A percentile compares a stretch with the other conserved stretches of the same genome.
phyloP scores from a whole-genome alignment of 2,113 vertebrate genomes.

The Pygoscelis adeliae region DNA sequence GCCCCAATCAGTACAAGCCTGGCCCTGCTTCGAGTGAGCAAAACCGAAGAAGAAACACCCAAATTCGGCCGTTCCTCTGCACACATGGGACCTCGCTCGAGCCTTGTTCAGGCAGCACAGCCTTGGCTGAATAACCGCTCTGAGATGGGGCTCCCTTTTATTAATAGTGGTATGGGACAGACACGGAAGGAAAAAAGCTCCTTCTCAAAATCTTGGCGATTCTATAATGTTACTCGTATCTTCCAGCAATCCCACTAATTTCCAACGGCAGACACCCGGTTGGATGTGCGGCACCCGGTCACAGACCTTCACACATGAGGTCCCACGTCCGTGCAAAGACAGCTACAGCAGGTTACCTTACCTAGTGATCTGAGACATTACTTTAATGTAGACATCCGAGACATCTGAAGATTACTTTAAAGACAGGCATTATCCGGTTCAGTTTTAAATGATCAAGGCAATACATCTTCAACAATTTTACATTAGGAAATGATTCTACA shows the following conservation, averaged over 20 bases:
- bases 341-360: background rate
- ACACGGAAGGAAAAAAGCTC: background rate
- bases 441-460: background rate
- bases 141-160: background rate
- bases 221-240: too few relatives aligned
- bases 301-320: background rate
- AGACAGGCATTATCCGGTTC: too few relatives aligned
- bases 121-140: background rate
- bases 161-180: background rate
- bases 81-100: accelerated
- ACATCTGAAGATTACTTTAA: background rate
- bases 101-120: background rate
- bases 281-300: too few relatives aligned
- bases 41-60: background rate
- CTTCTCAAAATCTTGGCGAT: background rate
- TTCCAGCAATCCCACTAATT: background rate
- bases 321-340: accelerated
- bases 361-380: background rate
- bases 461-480: background rate
- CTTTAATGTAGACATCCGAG: background rate
- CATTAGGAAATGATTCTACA: background rate
- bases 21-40: background rate
- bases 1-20: background rate
- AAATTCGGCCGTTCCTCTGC: accelerated
- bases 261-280: background rate